Evolutionary conservation across 2,113 vertebrate genomes (phyloP), one percentile per base, ranked within the genome.

Genomic region (Scytalopus superciliaris): DNA sequence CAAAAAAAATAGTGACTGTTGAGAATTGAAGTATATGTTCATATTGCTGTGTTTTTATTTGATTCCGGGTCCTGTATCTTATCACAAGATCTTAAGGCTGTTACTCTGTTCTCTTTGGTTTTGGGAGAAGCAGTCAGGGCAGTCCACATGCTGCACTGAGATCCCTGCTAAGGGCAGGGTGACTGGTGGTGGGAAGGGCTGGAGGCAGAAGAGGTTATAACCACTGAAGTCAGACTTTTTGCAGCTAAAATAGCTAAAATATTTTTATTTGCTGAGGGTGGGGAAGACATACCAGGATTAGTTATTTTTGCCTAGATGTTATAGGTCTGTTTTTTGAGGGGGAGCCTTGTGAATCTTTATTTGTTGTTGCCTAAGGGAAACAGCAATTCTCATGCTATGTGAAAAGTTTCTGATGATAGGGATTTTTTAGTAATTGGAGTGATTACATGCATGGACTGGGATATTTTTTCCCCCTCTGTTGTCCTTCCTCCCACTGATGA

Each of bases 1-100:
- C 84, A 96, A 94, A 95, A 89, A 90, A 76, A 76, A 87, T 50
- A 90, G 86, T 81, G 77, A 86, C 86, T 95, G 91, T 90, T 75
- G 69, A 96, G 22, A 19, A 23, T 44, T 84, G 80, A 90, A 63
- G 64, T 80, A 37, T 62, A 73, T 91, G 42, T 89, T 97, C 44
- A 3, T 53, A 16, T 59, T 92, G 64, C 73, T 94, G 77, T 6
- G 0, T 42, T 91, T 91, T 66, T 37, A 22, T 75, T 37, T 44
- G 45, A 19, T 78, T 69, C 12, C 69, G 52, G 30, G 68, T 79
- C 47, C 37, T 55, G 50, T 19, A 13, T 72, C 7, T 62, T 84
- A 22, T 13, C 50, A 14, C 33, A n/a, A 10, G 19, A 44, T 60
- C 63, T 89, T 10, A 7, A 15, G 56, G 64, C 60, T 93, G 50